A percentile compares a stretch with the other conserved stretches of the same genome.
phyloP scores from a whole-genome alignment of 2,888 invertebrate species.

The Heliconius sara region DNA sequence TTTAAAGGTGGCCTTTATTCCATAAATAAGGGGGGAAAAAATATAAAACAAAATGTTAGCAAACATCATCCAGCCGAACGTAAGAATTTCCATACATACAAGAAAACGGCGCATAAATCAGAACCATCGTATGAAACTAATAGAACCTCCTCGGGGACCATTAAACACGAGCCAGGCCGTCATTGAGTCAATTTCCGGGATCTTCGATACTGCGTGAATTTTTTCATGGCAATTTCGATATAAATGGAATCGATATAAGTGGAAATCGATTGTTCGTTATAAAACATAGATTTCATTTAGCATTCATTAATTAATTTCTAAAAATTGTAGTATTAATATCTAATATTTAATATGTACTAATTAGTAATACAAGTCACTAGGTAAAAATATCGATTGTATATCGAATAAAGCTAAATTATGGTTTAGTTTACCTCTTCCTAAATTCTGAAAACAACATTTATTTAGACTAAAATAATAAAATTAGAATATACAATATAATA shows the following conservation, averaged over 20 bases:
- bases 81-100: conserved; percentile 46
- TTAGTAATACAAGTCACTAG: too few species aligned
- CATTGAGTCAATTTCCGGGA: conserved; percentile 55
- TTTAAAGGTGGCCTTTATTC: neutral
- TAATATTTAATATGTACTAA: too few species aligned
- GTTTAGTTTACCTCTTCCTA: too few species aligned
- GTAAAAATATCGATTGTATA: too few species aligned
- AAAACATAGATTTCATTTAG: neutral
- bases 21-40: neutral
- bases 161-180: conserved; percentile 62
- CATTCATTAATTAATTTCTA: too few species aligned
- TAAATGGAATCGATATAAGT: conserved; percentile 23
- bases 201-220: conserved; percentile 50
- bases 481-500: conserved; percentile 4
- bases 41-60: conserved; percentile 13
- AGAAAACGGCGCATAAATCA: conserved; percentile 67
- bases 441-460: neutral
- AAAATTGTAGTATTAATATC: too few species aligned
- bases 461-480: neutral
- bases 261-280: conserved; percentile 18
- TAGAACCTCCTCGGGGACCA: conserved; percentile 66
- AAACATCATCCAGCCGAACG: conserved; percentile 32
- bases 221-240: conserved; percentile 41
- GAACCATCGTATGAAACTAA: conserved; percentile 64
- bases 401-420: too few species aligned